Conservation (phyloP, 2,888 invertebrate species). For the Lasioglossum villosulum region DNA sequence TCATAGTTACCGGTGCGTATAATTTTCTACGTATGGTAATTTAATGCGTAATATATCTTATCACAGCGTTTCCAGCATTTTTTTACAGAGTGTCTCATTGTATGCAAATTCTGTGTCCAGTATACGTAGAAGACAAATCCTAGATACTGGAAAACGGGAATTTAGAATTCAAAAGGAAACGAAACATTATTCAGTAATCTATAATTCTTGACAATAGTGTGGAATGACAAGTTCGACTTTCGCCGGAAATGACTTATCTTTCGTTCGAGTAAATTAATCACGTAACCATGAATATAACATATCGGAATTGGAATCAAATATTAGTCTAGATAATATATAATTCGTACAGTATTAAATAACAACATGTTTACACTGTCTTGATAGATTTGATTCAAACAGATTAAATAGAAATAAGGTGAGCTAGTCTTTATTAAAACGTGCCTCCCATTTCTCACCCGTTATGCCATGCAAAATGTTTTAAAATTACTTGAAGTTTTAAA, state of each 20-base stretch:
- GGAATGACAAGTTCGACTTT: not conserved
- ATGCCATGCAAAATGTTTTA: too few species aligned
- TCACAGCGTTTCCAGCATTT: not conserved
- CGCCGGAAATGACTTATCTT: not conserved
- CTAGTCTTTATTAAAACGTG: too few species aligned
- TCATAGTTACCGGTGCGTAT: not conserved
- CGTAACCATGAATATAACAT: too few species aligned
- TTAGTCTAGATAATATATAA: too few species aligned
- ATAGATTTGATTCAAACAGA: too few species aligned
- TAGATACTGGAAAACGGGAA: not conserved
- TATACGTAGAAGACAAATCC: not conserved
- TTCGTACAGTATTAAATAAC: too few species aligned
- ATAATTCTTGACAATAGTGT: not conserved
- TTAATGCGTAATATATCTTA: not conserved
- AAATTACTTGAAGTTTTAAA: too few species aligned
- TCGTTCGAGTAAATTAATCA: not conserved
- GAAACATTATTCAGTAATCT: not conserved
- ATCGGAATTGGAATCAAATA: too few species aligned
- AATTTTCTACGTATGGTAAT: not conserved
- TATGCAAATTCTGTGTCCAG: not conserved
- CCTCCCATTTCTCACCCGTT: too few species aligned
- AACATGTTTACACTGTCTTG: too few species aligned
- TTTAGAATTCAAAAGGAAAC: not conserved
- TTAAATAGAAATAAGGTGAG: too few species aligned
- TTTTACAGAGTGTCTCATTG: not conserved